Percentiles rank a stretch among this genome's conserved stretches.
These are phyloP conservation scores for Pachyseris speciosa DNA, from an alignment of 64 coral and sea anemone genomes.

Conservation along the genomic window DNA sequence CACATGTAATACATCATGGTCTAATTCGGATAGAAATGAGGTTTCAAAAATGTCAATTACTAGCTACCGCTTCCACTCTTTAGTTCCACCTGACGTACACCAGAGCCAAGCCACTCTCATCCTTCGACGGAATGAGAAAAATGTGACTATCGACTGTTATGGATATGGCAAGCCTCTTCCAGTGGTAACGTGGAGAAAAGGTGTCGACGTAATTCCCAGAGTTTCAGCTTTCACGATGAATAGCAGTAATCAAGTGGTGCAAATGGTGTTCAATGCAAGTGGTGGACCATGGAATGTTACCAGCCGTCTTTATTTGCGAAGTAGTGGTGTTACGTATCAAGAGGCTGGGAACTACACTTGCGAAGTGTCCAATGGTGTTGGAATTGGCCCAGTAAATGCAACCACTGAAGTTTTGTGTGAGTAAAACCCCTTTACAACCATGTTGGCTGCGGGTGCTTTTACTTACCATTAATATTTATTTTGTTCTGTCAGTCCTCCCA, in stretches of 20 bases:
- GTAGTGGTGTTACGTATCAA: neutral
- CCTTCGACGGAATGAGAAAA: neutral
- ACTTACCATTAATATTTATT: neutral
- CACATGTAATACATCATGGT: too few relatives aligned
- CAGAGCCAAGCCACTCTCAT: neutral
- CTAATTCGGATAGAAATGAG: too few relatives aligned
- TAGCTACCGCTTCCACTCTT: neutral
- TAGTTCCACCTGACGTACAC: neutral
- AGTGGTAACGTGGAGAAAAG: neutral
- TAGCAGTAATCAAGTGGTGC: neutral
- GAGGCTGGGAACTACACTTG: slow-evolving; percentile 51
- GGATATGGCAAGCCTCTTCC: slow-evolving; percentile 20
- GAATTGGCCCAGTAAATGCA: neutral
- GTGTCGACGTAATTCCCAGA: neutral
- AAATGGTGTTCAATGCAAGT: neutral
- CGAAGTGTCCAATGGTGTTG: neutral
- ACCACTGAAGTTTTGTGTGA: slow-evolving; percentile 39
- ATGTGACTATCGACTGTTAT: slow-evolving; percentile 32
- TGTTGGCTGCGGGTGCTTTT: too few relatives aligned
- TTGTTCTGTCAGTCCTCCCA: slow-evolving; percentile 10
- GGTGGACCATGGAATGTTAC: slow-evolving; percentile 4
- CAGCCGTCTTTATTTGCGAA: neutral
- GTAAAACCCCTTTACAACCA: too few relatives aligned
- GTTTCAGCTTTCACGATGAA: neutral
- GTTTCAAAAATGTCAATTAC: too few relatives aligned